phyloP scores from a whole-genome alignment of 2,888 invertebrate genomes.

The Patella ulyssiponensis region DNA sequence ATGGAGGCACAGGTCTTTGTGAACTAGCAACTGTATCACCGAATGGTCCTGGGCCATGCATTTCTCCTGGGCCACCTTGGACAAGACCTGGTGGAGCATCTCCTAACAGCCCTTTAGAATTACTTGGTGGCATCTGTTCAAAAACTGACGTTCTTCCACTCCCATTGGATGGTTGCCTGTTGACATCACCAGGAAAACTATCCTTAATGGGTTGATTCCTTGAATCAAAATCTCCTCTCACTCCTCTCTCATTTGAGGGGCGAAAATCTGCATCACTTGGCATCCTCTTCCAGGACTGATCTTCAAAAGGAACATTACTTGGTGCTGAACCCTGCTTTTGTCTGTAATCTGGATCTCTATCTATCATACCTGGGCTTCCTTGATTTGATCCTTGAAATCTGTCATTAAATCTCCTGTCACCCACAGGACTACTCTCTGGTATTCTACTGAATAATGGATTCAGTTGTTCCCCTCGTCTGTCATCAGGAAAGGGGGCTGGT shows the following conservation, averaged over 20 bases:
- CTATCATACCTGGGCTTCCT: not conserved
- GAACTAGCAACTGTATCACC: too few species aligned
- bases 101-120: slow-evolving; percentile 28
- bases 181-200: not conserved
- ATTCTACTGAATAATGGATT: too few species aligned
- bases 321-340: not conserved
- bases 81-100: slow-evolving; percentile 30
- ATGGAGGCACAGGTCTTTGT: too few species aligned
- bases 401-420: not conserved
- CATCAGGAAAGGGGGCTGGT: too few species aligned
- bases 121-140: too few species aligned
- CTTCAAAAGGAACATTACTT: not conserved
- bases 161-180: not conserved
- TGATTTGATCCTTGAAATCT: too few species aligned
- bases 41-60: not conserved
- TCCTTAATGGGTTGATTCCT: not conserved
- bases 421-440: too few species aligned
- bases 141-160: too few species aligned
- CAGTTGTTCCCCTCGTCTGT: too few species aligned
- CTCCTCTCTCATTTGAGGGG: not conserved
- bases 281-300: not conserved
- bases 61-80: slow-evolving; percentile 3
- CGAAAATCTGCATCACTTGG: slow-evolving; percentile 7
- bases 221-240: slow-evolving; percentile 5
- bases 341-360: slow-evolving; percentile 2